A percentile compares a stretch with the other conserved stretches of the same genome.
Evolutionary conservation across 2,113 vertebrate species (phyloP).

Genomic region (Aepyceros melampus): DNA sequence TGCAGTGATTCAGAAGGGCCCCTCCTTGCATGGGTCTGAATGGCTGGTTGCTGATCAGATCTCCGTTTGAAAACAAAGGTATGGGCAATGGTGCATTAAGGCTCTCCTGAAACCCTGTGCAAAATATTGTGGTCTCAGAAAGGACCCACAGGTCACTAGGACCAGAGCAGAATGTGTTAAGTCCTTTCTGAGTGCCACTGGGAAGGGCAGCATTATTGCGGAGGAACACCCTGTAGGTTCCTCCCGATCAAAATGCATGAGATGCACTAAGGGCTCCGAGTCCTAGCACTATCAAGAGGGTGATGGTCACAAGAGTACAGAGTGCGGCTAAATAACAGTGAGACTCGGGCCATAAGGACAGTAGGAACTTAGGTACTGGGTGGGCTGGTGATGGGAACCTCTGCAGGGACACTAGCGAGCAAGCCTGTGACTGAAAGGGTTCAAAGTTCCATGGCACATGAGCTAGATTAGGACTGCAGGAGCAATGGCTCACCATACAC

Average conservation of each 20-base stretch:
- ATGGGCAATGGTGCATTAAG: neutral
- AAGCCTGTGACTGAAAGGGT: neutral
- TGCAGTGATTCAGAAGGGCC: neutral
- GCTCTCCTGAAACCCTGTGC: neutral
- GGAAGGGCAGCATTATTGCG: neutral
- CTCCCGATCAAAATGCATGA: neutral
- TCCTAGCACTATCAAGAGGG: neutral
- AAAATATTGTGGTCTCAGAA: neutral
- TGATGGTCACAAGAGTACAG: neutral
- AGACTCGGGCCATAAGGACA: neutral
- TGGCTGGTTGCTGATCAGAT: neutral
- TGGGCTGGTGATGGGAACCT: neutral
- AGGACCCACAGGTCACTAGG: neutral
- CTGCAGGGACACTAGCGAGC: neutral
- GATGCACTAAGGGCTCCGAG: neutral
- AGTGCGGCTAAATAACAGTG: neutral
- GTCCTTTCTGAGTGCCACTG: neutral
- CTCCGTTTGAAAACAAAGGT: neutral
- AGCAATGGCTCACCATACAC: neutral
- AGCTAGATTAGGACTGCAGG: neutral
- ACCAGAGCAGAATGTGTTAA: neutral
- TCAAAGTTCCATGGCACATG: neutral
- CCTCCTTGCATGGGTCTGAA: neutral
- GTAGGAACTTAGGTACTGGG: neutral
- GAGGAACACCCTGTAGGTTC: neutral